Evolutionary conservation across 2,113 vertebrate genomes (phyloP).

Genomic region (Neodontobutis hainanensis): DNA sequence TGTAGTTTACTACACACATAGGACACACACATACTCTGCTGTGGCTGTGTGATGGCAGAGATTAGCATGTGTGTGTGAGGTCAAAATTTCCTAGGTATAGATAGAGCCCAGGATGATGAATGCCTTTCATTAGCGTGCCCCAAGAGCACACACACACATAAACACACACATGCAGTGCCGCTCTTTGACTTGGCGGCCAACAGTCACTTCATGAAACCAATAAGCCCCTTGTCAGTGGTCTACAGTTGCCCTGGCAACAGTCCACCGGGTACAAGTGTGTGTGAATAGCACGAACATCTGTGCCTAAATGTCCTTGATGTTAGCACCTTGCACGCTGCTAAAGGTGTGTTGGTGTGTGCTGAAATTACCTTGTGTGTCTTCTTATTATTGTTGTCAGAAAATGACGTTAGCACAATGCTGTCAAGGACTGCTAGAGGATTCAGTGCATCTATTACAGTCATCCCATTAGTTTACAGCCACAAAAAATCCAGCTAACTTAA

Average conservation of each 20-base stretch:
- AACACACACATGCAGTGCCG: conserved; percentile 38
- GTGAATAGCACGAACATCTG: conserved; percentile 74
- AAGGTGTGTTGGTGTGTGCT: conserved; percentile 30
- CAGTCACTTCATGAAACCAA: conserved; percentile 91
- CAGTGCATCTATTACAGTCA: background rate
- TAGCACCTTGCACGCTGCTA: conserved; percentile 80
- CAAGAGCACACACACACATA: conserved; percentile 34
- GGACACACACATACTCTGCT: conserved; percentile 21
- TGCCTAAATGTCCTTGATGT: conserved; percentile 76
- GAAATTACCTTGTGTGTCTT: conserved; percentile 11
- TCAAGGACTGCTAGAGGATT: conserved; percentile 33
- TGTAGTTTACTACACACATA: no score
- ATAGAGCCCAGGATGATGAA: conserved; percentile 69
- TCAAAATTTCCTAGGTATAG: conserved; percentile 62
- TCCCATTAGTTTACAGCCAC: background rate
- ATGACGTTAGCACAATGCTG: conserved; percentile 35
- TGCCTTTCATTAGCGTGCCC: conserved; percentile 72
- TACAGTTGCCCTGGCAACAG: conserved; percentile 92
- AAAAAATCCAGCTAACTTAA: background rate
- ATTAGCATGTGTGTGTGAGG: conserved; percentile 56
- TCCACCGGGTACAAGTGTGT: conserved; percentile 86
- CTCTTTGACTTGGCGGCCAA: conserved; percentile 65
- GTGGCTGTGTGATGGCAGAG: conserved; percentile 46
- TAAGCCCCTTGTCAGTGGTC: conserved; percentile 88
- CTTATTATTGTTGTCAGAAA: background rate